Evolutionary conservation across 1,140 invertebrate species (phyloP), one percentile per base, ranked within the genome.

Genomic region (Bombus vancouverensis): DNA sequence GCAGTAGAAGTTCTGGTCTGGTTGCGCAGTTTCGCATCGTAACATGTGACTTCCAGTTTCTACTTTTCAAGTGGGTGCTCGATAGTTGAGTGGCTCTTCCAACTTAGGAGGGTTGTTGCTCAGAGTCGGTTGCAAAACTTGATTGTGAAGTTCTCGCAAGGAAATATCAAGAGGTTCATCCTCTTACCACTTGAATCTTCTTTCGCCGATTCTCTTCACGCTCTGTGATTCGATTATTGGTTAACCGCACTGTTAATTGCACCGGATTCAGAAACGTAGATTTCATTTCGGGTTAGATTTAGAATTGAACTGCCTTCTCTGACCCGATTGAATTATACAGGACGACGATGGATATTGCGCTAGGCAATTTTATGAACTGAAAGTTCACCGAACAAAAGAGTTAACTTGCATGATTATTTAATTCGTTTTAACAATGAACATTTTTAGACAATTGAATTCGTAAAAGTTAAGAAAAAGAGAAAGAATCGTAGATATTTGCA

Each of bases 1-100:
- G 57, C 22, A 39, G 57, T 39, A n/a, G 75, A 84, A 84, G 47
- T 84, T 71, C 53, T 34, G 15, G 47, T 1, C 13, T 44, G 47
- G 47, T 22, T 75, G 72, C 81, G 37, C 57, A 34, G 44, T 42
- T 79, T 22, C 37, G 22, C 37, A 37, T 70, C 44, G 62, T 47
- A 83, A 70, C 74, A 84, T 71, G 65, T 79, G 82, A 84, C 82
- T 84, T 79, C 62, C 25, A 65, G 82, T 84, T 84, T 78, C 82
- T 70, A 79, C 75, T 84, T 84, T 71, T 79, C 75, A 53, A 78
- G 75, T 79, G 47, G 82, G n/a, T 78, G 82, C 66, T 79, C 78
- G 82, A 70, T 59, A 71, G 75, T 44, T 37, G 74, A 84, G 75
- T 78, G 75, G 34, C 82, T 78, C 78, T 57, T 15, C 8, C 70